Evolutionary conservation across 2,797 vertebrate species (phyloP).

Genomic region (Siniperca obscura): DNA sequence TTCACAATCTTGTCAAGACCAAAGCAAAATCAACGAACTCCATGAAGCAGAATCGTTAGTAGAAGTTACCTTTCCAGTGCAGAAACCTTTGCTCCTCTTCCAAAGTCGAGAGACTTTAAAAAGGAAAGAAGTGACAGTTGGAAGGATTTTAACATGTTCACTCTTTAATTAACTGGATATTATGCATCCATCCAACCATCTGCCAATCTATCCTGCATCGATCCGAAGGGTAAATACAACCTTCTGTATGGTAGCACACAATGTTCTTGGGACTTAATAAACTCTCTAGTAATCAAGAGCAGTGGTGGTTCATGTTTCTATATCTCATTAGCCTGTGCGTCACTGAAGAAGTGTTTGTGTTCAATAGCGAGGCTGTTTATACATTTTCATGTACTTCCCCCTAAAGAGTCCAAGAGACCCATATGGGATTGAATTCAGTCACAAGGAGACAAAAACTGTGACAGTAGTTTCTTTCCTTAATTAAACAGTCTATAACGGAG

Average conservation of each 20-base stretch:
- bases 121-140: background rate
- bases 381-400: background rate
- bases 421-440: background rate
- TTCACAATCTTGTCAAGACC: background rate
- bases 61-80: background rate
- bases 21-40: background rate
- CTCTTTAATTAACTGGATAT: constrained; percentile 57
- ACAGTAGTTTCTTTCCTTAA: background rate
- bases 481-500: constrained; percentile 13
- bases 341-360: background rate
- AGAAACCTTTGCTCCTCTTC: constrained; percentile 3
- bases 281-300: constrained; percentile 6
- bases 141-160: constrained; percentile 20
- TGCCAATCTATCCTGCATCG: constrained; percentile 38
- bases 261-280: constrained; percentile 38
- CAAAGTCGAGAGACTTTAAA: constrained; percentile 10
- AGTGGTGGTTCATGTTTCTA: background rate
- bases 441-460: background rate
- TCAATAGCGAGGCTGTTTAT: background rate
- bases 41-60: too few species aligned
- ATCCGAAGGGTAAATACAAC: constrained; percentile 27
- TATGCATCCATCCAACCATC: constrained; percentile 46
- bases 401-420: background rate
- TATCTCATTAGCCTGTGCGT: constrained; percentile 6
- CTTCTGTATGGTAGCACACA: constrained; percentile 22